Conservation (phyloP, 1,140 invertebrate species). For the Maniola jurtina region DNA sequence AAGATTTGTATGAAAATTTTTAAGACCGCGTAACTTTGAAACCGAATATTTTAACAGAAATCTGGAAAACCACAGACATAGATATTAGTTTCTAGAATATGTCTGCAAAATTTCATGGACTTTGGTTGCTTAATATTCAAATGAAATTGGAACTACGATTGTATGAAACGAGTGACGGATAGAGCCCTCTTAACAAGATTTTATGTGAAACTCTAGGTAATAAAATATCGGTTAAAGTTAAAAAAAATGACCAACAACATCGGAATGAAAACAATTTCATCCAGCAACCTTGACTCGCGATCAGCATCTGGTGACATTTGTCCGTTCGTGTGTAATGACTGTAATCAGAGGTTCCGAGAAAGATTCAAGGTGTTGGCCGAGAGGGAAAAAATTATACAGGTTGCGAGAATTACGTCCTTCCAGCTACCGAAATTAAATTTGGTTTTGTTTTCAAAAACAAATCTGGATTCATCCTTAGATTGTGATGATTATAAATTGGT, state of each 20-base stretch:
- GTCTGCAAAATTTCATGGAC: too few species aligned
- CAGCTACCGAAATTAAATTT: conserved; percentile 14
- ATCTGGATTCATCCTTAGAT: neutral
- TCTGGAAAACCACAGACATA: too few species aligned
- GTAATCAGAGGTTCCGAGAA: conserved; percentile 50
- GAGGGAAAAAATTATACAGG: conserved; percentile 24
- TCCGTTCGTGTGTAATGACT: conserved; percentile 38
- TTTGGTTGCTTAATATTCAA: too few species aligned
- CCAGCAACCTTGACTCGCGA: conserved; percentile 22
- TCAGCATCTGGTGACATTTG: conserved; percentile 43
- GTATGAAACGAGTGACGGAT: too few species aligned
- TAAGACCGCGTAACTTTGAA: too few species aligned
- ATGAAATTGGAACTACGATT: too few species aligned
- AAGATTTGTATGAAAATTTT: too few species aligned
- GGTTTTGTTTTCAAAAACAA: conserved; percentile 6
- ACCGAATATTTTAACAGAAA: too few species aligned
- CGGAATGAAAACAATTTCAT: conserved; percentile 20
- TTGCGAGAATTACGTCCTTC: conserved; percentile 10
- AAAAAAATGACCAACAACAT: conserved; percentile 12
- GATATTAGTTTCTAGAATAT: too few species aligned
- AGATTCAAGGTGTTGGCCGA: conserved; percentile 28
- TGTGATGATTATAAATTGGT: conserved; percentile 3
- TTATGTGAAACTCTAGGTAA: too few species aligned
- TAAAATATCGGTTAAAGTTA: too few species aligned
- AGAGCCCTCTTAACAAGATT: too few species aligned